phyloP scores from a whole-genome alignment of 2,888 invertebrate species.

The Argynnis bischoffii region DNA sequence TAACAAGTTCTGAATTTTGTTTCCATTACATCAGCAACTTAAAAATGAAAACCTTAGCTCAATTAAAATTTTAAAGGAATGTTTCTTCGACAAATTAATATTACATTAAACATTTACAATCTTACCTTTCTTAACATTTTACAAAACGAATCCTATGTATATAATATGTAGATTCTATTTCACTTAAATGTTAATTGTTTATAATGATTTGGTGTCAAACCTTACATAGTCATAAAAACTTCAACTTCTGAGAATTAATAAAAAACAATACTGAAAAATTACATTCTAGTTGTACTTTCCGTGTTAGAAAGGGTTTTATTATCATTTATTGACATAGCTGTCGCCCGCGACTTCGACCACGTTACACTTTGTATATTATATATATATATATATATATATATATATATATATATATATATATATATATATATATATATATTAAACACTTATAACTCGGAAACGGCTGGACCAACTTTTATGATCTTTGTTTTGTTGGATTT shows the following conservation, averaged over 20 bases:
- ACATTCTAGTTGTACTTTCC: constrained; percentile 46
- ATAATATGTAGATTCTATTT: constrained; percentile 9
- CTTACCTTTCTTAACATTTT: background rate
- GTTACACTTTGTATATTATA: background rate
- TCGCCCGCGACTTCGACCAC: constrained; percentile 10
- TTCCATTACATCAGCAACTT: too few relatives aligned
- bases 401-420: too few relatives aligned
- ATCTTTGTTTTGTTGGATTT: background rate
- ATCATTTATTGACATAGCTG: constrained; percentile 27
- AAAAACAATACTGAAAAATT: constrained; percentile 33
- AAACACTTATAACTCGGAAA: background rate
- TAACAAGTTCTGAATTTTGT: too few relatives aligned
- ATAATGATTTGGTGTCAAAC: constrained; percentile 23
- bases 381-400: too few relatives aligned
- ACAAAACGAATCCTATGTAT: background rate
- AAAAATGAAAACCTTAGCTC: too few relatives aligned
- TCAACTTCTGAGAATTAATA: constrained; percentile 24
- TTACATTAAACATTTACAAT: too few relatives aligned
- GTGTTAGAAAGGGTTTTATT: constrained; percentile 42
- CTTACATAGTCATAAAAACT: constrained; percentile 14
- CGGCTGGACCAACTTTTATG: background rate
- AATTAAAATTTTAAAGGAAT: too few relatives aligned
- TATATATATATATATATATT: too few relatives aligned
- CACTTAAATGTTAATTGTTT: constrained; percentile 5
- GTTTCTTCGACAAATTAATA: too few relatives aligned